Conservation (phyloP, 2,888 invertebrate genomes). For the Nysson spinosus region DNA sequence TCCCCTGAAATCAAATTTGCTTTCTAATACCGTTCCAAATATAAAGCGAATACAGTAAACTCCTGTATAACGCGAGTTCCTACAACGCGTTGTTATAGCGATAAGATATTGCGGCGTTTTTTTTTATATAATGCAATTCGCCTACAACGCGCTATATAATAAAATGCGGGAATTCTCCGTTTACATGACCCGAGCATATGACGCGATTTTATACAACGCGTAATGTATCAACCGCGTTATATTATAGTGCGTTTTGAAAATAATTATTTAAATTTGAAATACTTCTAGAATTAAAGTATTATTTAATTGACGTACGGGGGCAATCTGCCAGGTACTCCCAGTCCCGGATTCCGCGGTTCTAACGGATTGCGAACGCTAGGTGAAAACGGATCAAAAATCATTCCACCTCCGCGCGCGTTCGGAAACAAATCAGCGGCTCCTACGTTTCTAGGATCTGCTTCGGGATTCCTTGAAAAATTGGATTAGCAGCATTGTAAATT, state of each 20-base stretch:
- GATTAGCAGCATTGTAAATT: background rate
- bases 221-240: background rate
- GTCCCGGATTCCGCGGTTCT: slow-evolving; percentile 77
- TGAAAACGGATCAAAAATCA: slow-evolving; percentile 84
- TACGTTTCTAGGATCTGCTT: slow-evolving; percentile 73
- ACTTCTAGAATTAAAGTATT: background rate
- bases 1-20: slow-evolving; percentile 78
- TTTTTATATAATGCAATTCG: too few species aligned
- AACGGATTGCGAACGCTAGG: slow-evolving; percentile 58
- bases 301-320: slow-evolving; percentile 78
- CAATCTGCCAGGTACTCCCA: slow-evolving; percentile 81
- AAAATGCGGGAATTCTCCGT: too few species aligned
- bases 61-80: too few species aligned
- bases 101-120: too few species aligned
- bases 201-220: too few species aligned
- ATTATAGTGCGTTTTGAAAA: background rate
- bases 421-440: slow-evolving; percentile 90
- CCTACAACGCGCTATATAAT: too few species aligned
- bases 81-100: too few species aligned
- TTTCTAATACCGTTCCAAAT: background rate
- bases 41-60: too few species aligned
- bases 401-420: slow-evolving; percentile 83
- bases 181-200: too few species aligned
- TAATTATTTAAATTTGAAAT: background rate
- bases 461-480: slow-evolving; percentile 43